Percentiles rank a stretch among this genome's conserved stretches.
Conservation (phyloP, 2,888 invertebrate genomes). For the Mimachlamys varia region DNA sequence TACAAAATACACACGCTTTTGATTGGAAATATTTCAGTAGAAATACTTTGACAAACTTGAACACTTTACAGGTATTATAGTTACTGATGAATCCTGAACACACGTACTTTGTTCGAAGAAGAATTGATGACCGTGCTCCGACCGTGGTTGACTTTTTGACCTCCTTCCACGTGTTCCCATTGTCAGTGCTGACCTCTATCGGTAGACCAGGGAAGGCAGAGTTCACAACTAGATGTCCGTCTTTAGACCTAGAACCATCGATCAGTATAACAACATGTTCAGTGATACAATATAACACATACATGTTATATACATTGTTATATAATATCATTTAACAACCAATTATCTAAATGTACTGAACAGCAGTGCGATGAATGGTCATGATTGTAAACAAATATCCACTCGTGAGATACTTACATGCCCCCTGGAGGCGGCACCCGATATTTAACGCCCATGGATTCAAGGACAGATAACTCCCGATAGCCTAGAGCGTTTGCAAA, state of each 20-base stretch:
- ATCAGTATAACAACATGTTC: not conserved
- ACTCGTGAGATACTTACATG: constrained; percentile 55
- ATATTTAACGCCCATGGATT: constrained; percentile 63
- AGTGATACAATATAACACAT: no score
- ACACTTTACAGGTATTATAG: no score
- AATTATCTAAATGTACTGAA: no score
- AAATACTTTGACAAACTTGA: no score
- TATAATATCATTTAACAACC: no score
- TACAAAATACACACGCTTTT: no score
- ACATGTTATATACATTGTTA: no score
- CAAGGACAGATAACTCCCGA: constrained; percentile 65
- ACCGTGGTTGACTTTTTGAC: constrained; percentile 8
- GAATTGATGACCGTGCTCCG: not conserved
- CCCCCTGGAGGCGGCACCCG: constrained; percentile 72
- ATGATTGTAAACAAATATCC: no score
- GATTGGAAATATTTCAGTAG: no score
- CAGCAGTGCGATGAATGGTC: no score
- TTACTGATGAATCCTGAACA: not conserved
- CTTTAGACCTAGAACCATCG: constrained; percentile 47
- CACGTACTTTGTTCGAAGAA: not conserved
- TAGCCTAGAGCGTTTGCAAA: constrained; percentile 69
- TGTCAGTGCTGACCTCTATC: constrained; percentile 67
- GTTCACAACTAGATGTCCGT: constrained; percentile 62
- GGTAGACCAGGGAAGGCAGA: constrained; percentile 71
- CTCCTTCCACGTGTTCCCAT: constrained; percentile 59